These are phyloP conservation scores for Laticauda laticaudata DNA, from an alignment of 2,113 vertebrate species.

Conservation along the genomic window DNA sequence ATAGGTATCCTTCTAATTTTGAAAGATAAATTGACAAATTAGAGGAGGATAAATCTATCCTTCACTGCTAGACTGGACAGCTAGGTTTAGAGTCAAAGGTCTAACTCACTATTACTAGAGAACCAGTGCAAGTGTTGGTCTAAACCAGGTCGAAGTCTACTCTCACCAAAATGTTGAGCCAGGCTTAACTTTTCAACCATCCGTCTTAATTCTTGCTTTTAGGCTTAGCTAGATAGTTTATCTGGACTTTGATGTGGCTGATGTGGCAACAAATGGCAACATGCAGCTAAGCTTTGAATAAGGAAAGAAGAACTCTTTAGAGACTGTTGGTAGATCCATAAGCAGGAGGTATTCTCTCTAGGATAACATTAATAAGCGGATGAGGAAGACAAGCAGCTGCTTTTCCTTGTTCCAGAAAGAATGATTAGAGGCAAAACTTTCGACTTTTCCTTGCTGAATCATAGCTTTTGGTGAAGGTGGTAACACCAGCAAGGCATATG, in stretches of 20 bases:
- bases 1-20: neutral
- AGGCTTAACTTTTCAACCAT: neutral
- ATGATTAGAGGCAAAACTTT: too few relatives aligned
- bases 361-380: neutral
- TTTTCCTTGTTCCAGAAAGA: neutral
- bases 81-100: neutral
- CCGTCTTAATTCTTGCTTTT: neutral
- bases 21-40: neutral
- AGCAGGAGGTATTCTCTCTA: neutral
- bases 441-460: neutral
- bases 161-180: neutral
- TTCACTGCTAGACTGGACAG: neutral
- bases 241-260: neutral
- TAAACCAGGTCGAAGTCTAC: neutral
- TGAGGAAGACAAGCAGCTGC: neutral
- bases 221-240: neutral
- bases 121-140: neutral
- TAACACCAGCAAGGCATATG: neutral
- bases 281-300: neutral
- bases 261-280: neutral
- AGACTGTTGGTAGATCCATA: neutral
- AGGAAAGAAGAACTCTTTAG: neutral
- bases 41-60: neutral
- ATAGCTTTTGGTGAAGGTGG: neutral
- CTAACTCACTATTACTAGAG: neutral